phyloP scores from a whole-genome alignment of 2,797 vertebrate species.

The Phataginus tetradactyla region DNA sequence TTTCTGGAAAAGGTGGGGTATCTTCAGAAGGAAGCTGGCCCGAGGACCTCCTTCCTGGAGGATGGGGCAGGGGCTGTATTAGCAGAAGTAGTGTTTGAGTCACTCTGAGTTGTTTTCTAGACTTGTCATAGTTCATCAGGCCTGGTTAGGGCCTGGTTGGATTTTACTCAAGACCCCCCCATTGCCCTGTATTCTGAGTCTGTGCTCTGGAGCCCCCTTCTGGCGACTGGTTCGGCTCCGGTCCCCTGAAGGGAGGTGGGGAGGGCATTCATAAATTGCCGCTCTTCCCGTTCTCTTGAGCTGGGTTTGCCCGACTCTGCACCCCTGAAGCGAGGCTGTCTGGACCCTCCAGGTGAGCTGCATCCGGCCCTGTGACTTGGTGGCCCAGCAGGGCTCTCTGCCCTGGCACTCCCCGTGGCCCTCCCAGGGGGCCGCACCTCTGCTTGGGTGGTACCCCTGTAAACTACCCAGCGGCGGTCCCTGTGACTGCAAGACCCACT shows the following conservation, averaged over 20 bases:
- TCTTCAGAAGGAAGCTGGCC: neutral
- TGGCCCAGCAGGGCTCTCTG: neutral
- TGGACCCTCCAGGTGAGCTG: neutral
- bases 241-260: neutral
- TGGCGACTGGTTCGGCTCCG: accelerated
- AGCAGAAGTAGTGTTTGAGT: too few relatives aligned
- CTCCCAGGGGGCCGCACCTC: neutral
- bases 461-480: too few relatives aligned
- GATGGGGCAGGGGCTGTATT: neutral
- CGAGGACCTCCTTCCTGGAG: neutral
- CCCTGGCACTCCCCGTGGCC: neutral
- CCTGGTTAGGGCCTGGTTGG: neutral
- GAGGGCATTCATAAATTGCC: neutral
- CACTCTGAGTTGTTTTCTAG: neutral
- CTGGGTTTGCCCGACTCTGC: neutral
- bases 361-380: neutral
- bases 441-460: neutral
- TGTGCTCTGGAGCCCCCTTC: neutral
- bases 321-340: neutral
- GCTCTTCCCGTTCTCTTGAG: neutral
- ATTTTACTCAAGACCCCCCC: neutral
- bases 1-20: neutral
- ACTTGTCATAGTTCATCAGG: neutral
- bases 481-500: neutral
- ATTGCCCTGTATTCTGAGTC: neutral